Evolutionary conservation across 2,888 invertebrate genomes (phyloP).

Genomic region (Eumacrocentrus americanus): DNA sequence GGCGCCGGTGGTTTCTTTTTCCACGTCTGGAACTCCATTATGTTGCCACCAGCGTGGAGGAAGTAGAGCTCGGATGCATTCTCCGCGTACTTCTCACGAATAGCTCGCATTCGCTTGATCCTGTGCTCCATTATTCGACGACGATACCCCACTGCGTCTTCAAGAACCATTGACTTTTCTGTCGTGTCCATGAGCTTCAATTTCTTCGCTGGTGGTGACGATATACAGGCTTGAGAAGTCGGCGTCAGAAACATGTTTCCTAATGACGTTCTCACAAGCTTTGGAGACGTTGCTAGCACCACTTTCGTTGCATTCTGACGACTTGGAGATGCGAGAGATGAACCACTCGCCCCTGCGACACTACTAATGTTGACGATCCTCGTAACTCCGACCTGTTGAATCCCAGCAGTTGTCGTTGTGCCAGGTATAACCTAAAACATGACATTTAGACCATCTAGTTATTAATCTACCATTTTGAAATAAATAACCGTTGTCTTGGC

Average conservation of each 20-base stretch:
- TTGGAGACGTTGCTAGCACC: conserved; percentile 57
- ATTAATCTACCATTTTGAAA: too few species aligned
- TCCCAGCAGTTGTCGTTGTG: conserved; percentile 51
- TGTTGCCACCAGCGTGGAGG: conserved; percentile 83
- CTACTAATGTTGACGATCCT: conserved; percentile 63
- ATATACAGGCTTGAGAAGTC: conserved; percentile 39
- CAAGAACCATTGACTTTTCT: conserved; percentile 52
- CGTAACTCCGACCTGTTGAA: conserved; percentile 63
- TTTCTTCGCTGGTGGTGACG: conserved; percentile 63
- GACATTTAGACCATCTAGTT: not conserved
- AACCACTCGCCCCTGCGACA: conserved; percentile 48
- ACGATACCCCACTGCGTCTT: conserved; percentile 55
- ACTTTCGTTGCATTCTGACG: conserved; percentile 56
- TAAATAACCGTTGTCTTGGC: too few species aligned
- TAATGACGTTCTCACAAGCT: conserved; percentile 55
- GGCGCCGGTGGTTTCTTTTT: conserved; percentile 79
- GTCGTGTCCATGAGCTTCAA: conserved; percentile 58
- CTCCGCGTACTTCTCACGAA: conserved; percentile 78
- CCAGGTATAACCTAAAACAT: conserved; percentile 54
- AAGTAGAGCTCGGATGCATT: conserved; percentile 85
- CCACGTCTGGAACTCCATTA: conserved; percentile 88
- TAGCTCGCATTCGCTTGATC: conserved; percentile 71
- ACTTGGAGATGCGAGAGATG: conserved; percentile 51
- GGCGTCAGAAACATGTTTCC: conserved; percentile 59
- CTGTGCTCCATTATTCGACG: conserved; percentile 76